Conservation (phyloP, 2,113 vertebrate species). For the Porphyrio hochstetteri region DNA sequence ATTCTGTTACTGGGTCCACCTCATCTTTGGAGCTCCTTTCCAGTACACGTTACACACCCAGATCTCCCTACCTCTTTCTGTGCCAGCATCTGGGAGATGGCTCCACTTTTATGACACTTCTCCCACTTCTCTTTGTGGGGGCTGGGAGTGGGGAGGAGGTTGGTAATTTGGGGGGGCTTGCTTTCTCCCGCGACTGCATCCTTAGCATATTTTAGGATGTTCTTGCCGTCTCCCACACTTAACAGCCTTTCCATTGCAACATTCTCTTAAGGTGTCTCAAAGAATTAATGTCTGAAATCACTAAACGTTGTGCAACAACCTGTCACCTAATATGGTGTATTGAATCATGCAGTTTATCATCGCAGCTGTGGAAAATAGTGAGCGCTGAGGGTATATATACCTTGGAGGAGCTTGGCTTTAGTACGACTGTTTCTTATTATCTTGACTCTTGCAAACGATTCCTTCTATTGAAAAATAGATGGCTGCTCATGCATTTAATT, state of each 20-base stretch:
- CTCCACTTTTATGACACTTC: background rate
- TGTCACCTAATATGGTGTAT: background rate
- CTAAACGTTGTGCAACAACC: fast-evolving
- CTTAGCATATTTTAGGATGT: background rate
- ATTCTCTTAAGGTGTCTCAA: background rate
- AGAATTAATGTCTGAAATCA: background rate
- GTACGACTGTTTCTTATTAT: background rate
- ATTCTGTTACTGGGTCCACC: conserved; percentile 14
- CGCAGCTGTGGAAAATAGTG: background rate
- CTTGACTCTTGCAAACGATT: background rate
- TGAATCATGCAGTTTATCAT: background rate
- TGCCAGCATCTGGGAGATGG: background rate
- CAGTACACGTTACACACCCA: background rate
- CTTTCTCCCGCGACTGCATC: background rate
- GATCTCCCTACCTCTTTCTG: background rate
- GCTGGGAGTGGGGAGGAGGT: background rate
- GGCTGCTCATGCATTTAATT: background rate
- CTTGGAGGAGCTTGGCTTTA: background rate
- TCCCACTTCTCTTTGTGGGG: background rate
- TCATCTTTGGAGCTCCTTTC: background rate
- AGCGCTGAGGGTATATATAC: background rate
- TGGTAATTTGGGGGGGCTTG: background rate
- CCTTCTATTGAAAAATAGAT: background rate
- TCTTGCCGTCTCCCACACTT: background rate
- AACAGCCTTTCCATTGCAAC: background rate